phyloP scores from a whole-genome alignment of 1,140 invertebrate genomes.

The Brachionus rubens region DNA sequence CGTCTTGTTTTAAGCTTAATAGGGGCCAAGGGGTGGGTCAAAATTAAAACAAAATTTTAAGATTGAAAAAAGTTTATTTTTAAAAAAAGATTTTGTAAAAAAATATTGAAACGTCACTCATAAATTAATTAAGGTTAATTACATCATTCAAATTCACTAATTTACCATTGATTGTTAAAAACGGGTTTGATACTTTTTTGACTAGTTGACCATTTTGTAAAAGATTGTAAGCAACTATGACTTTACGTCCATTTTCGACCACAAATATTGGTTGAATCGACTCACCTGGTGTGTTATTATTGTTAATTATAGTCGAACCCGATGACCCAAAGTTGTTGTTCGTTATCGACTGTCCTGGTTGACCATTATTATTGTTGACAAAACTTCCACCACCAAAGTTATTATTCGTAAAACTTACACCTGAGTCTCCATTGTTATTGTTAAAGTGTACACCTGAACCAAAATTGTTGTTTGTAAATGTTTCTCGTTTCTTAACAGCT shows the following conservation, averaged over 20 bases:
- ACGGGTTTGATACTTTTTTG: constrained; percentile 5
- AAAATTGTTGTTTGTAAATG: constrained; percentile 42
- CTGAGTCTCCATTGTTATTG: neutral
- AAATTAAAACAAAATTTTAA: no score
- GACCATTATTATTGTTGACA: constrained; percentile 22
- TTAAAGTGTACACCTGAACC: neutral
- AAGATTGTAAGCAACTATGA: neutral
- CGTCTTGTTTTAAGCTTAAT: no score
- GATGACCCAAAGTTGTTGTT: constrained; percentile 29
- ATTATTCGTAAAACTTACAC: constrained; percentile 27
- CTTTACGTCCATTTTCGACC: neutral
- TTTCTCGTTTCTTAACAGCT: constrained; percentile 6
- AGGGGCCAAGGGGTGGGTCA: no score
- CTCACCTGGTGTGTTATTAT: constrained; percentile 6
- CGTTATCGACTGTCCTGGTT: constrained; percentile 15
- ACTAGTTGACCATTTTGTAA: neutral
- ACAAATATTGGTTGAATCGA: constrained; percentile 26
- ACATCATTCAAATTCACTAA: constrained; percentile 25
- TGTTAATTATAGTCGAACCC: constrained; percentile 33
- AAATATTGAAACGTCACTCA: neutral
- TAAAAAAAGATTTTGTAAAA: neutral
- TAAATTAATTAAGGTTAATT: constrained; percentile 9
- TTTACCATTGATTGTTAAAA: neutral
- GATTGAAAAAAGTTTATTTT: constrained; percentile 17
- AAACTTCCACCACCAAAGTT: constrained; percentile 19